Base-by-base conservation (phyloP, 1,140 invertebrate genomes). In the Eufriesea mexicana region DNA sequence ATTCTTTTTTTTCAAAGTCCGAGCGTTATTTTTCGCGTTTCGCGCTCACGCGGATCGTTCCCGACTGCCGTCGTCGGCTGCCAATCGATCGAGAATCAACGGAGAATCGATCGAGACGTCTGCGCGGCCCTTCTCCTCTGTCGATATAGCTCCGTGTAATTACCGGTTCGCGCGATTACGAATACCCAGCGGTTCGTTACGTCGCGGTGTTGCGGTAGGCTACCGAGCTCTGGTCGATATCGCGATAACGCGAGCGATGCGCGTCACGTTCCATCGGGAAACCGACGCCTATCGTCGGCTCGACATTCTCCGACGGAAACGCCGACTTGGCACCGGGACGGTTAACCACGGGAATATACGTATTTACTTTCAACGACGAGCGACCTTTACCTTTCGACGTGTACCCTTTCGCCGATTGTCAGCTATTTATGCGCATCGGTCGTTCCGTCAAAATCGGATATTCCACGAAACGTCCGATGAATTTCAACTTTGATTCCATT, bases 161-260 rank as follows among this genome's bases (percentile, higher is more conserved):
- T 81, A 81, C 71, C 42, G 79, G 25, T 55, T 57, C 71, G 55
- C 20, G 59, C 51, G 74, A 81, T 75, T 81, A 61, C 59, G 72
- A 75, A 81, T 81, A 61, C 79, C 79, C 66, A 42, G 49, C 42
- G 79, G 79, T 72, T 81, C 45, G 71, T 81, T 81, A 81, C 51
- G 71, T 75, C 75, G 71, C 61, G 79, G 71, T 81, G 42, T 49
- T 73, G 79, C 71, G 79, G 59, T 54, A 47, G 42, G 51, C 51
- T 14, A 25, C n/a, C 61, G 62, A 54, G 28, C 20, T 25, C 12
- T 61, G 74, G 5, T 66, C 74, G 74, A 76, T 76, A 76, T 62
- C 61, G 74, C 35, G 49, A 67, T 35, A 42, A 73, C 70, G 70
- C 59, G 45, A 47, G 0, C 8, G 14, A 42, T 66, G 5, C 61